phyloP scores from a whole-genome alignment of 1,140 invertebrate species.

The Plodia interpunctella region DNA sequence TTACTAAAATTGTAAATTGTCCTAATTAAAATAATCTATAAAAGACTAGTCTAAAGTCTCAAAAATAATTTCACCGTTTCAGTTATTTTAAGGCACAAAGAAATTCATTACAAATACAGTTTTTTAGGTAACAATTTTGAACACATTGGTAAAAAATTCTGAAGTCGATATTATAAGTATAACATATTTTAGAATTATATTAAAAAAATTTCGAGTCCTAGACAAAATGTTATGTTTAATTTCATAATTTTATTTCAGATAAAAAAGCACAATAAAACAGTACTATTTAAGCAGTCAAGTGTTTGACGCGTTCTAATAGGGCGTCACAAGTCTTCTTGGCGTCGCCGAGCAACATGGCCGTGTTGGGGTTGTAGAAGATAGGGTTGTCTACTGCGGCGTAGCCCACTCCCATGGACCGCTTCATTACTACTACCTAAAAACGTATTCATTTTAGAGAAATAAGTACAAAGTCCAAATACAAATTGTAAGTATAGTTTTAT shows the following conservation, averaged over 20 bases:
- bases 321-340: conserved; percentile 95
- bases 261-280: too few species aligned
- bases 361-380: conserved; percentile 94
- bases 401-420: conserved; percentile 91
- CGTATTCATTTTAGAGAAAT: conserved; percentile 12
- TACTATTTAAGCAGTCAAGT: conserved; percentile 48
- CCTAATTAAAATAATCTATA: not conserved
- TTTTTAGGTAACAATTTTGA: too few species aligned
- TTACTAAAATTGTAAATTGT: not conserved
- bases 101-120: not conserved
- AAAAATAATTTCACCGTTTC: not conserved
- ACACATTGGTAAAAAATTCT: too few species aligned
- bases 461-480: too few species aligned
- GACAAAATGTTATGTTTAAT: too few species aligned
- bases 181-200: too few species aligned
- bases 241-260: too few species aligned
- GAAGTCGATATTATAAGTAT: too few species aligned
- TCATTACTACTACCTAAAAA: conserved; percentile 91
- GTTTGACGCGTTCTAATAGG: conserved; percentile 83
- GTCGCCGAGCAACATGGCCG: conserved; percentile 93
- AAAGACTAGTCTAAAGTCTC: not conserved
- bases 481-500: too few species aligned
- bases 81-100: not conserved
- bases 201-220: too few species aligned
- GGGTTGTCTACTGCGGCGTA: conserved; percentile 93